Evolutionary conservation across 2,888 invertebrate species (phyloP), one percentile per base, ranked within the genome.

Genomic region (Lasioglossum leucozonium): DNA sequence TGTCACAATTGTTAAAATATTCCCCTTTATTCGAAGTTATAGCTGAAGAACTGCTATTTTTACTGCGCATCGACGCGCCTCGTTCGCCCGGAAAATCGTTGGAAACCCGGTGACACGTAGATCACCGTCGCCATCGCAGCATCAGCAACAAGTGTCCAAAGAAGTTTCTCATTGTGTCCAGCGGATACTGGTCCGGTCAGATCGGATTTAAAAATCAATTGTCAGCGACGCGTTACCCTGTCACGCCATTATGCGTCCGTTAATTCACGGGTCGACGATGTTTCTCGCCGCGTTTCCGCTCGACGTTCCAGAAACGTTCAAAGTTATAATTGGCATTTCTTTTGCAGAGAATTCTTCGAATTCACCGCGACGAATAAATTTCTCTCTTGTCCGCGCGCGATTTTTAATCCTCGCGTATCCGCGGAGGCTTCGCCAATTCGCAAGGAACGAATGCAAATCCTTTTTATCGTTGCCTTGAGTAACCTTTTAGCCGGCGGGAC

Each of bases 61-160:
- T 40, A 40, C 18, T 18, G 18, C 3, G 16, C 4, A 18, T 34
- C 18, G 10, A 67, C 2, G 8, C 65, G 37, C 34, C 18, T 8
- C 8, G 22, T 26, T 26, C 5, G 26, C 0, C 30, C 30, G 5
- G 18, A 26, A 62, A 30, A 62, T 26, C 30, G 62, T 26, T 26
- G 30, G 62, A 6, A 30, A 30, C 40, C 18, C 62, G 62, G 40
- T 8, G 62, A 42, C 8, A 22, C 55, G 65, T 18, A 18, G 42
- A 34, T 51, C 40, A 5, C 62, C 51, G 75, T 67, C 73, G 81
- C 37, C 65, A 72, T 34, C 42, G 67, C 26, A 22, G 62, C n/a
- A 72, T 30, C 62, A 81, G 81, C 72, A 83, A 83, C 82, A 83
- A 81, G 81, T 83, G 76, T 76, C 51, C 51, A 65, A 83, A 67